Evolutionary conservation across 2,113 vertebrate species (phyloP).

Genomic region (Brachypodius melanocephalos): DNA sequence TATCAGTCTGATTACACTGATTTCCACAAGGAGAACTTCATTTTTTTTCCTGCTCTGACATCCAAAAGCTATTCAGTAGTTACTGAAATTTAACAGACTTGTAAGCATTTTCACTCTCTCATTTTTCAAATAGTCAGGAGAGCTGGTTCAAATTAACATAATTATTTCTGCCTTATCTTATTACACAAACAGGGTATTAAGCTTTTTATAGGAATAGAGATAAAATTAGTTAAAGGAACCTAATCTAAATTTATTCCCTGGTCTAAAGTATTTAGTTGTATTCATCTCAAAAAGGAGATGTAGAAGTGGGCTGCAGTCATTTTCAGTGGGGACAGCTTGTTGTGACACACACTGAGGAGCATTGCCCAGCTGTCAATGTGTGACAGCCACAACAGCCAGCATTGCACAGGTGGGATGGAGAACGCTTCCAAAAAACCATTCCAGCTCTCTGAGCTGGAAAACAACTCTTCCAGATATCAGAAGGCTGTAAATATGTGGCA

Average conservation of each 20-base stretch:
- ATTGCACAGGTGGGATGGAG: background rate
- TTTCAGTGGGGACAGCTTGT: background rate
- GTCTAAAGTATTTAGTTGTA: background rate
- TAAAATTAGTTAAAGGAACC: background rate
- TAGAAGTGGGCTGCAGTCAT: background rate
- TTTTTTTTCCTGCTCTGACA: background rate
- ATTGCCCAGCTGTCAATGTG: background rate
- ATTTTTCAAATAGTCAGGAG: background rate
- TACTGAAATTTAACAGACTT: background rate
- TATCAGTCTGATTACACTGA: background rate
- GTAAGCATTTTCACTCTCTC: background rate
- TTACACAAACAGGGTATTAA: background rate
- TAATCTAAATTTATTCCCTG: background rate
- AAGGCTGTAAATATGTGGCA: background rate
- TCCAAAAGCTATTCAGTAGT: background rate
- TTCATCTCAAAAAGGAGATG: background rate
- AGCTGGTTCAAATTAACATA: background rate
- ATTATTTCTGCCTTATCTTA: background rate
- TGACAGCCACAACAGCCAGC: background rate
- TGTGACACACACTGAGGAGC: fast-evolving
- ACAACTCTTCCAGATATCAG: background rate
- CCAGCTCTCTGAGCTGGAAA: background rate
- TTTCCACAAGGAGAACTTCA: background rate
- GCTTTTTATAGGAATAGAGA: background rate
- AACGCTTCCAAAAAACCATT: background rate